phyloP scores from a whole-genome alignment of 2,113 vertebrate species.

The Fulmarus glacialis region DNA sequence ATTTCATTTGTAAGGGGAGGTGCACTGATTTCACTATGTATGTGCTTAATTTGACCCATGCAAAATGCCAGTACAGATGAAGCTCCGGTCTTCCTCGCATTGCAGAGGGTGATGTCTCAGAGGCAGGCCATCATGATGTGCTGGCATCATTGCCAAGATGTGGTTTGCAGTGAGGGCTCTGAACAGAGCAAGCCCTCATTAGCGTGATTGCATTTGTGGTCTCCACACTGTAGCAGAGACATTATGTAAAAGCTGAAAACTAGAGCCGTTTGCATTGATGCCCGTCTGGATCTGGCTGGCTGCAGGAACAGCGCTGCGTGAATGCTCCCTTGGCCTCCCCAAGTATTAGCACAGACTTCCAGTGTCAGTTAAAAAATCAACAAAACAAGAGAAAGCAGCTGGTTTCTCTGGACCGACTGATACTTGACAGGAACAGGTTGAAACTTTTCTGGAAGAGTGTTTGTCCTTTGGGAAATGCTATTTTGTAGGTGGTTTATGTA shows the following conservation, averaged over 20 bases:
- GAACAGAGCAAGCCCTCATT: neutral
- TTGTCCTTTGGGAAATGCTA: slow-evolving; percentile 2
- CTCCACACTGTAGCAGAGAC: neutral
- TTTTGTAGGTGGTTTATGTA: neutral
- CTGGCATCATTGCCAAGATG: neutral
- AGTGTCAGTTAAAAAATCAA: neutral
- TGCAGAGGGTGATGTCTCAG: neutral
- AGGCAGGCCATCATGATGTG: neutral
- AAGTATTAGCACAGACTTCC: neutral
- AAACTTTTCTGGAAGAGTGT: neutral
- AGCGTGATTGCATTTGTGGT: neutral
- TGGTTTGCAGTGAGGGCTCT: neutral
- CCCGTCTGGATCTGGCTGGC: neutral
- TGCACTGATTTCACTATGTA: neutral
- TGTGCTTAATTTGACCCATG: neutral
- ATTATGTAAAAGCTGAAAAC: neutral
- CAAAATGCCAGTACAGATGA: neutral
- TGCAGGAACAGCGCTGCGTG: neutral
- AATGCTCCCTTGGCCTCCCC: neutral
- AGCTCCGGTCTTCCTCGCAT: accelerated
- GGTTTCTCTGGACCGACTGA: neutral
- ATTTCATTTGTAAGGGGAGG: neutral
- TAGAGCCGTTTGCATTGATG: neutral
- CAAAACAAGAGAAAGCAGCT: neutral
- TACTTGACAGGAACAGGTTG: neutral